Evolutionary conservation across 2,797 vertebrate species (phyloP), one percentile per base, ranked within the genome.

Genomic region (Antennarius maculatus): DNA sequence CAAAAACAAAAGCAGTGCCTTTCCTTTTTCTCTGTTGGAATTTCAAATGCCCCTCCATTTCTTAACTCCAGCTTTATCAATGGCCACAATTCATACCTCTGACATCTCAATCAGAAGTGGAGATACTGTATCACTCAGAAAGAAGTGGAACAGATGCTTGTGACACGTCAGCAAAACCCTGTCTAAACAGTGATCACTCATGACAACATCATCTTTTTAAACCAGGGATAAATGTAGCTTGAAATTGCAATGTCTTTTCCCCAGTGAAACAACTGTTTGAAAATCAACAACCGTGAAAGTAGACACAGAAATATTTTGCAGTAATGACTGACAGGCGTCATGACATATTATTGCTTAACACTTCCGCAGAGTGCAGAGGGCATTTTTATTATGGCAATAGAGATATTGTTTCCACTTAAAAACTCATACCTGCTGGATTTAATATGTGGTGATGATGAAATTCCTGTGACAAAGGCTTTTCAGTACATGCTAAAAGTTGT

Each of bases 201-300:
- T 60, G 69, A 77, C 76, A 86, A 76, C 72, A 61, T 77, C 52
- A 39, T 58, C 76, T 79, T 83, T 74, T 54, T 78, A 82, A 78
- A 76, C 81, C 59, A 54, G 53, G 14, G 43, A 79, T 79, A 91
- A 88, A 90, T 89, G 91, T 89, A 87, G 83, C 90, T 87, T 92
- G 81, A 91, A 91, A 92, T 91, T 88, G 76, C 78, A 47, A 54
- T 77, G 71, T 79, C 54, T 69, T 67, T 56, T 76, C 7, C 29
- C 66, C 61, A 55, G 28, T 27, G 53, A 78, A 84, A 77, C 74
- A 80, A 79, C 71, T 79, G 72, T 86, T 87, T 84, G 76, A 57
- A 86, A 84, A 74, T 70, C 81, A 80, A 61, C 45, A 67, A 62
- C 78, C 60, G 57, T 91, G 85, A 89, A 87, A 82, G 74, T 34